Evolutionary conservation across 2,113 vertebrate species (phyloP), one percentile per base, ranked within the genome.

Genomic region (Ancistrus triradiatus): DNA sequence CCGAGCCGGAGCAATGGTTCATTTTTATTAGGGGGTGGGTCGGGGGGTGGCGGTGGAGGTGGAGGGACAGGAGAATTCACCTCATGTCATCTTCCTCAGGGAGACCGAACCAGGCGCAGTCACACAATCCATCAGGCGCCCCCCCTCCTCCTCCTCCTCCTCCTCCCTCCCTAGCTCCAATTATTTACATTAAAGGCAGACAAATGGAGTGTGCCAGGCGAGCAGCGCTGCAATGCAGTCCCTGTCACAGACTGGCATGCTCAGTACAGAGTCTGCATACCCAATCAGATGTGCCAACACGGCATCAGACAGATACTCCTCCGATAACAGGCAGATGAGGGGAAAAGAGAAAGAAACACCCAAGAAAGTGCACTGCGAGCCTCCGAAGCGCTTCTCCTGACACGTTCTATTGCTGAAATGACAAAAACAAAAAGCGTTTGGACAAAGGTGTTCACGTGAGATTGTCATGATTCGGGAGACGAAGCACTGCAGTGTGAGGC

Each of bases 161-260:
- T n/a, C n/a, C n/a, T n/a, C n/a, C 52, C 50, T 48, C 47, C 47
- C 27, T 43, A 21, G 15, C 59, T 48, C 38, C 50, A 69, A 72
- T 71, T 75, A 75, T 75, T 75, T 75, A 75, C 73, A 75, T 75
- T 75, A 68, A 75, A 66, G 69, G 69, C 73, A 75, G 69, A 75
- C 73, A 75, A 72, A 72, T 74, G 59, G 74, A 69, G 80, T 80
- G 85, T 80, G 80, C 66, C 80, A 84, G 81, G 81, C 85, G 73
- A 75, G 81, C 80, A 84, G 79, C 77, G 70, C 87, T 87, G 87
- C 87, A 89, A 80, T 89, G 87, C 87, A 85, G 86, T 86, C 75
- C 80, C 27, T 73, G 82, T 79, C 78, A 83, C 81, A 81, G 84
- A 75, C 83, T 83, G 84, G 83, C 87, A 86, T 86, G 84, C 84